Evolutionary conservation across 1,140 invertebrate species (phyloP).

Genomic region (Drosophila bocki): DNA sequence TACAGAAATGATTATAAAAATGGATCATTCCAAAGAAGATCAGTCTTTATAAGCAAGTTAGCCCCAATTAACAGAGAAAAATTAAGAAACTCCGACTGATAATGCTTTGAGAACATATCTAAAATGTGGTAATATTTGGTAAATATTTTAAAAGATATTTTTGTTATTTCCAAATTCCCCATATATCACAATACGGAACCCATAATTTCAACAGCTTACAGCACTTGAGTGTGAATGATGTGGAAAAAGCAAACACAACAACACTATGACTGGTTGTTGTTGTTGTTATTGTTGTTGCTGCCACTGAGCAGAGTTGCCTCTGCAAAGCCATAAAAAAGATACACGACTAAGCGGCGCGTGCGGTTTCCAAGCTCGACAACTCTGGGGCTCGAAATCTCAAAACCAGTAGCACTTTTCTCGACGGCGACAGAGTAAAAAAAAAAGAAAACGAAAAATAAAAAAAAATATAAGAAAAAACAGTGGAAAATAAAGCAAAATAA

Average conservation of each 20-base stretch:
- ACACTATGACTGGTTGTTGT: constrained; percentile 14
- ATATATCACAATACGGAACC: constrained; percentile 2
- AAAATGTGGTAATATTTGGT: background rate
- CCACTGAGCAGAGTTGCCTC: constrained; percentile 56
- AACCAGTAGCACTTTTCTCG: constrained; percentile 82
- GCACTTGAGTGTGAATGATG: constrained; percentile 59
- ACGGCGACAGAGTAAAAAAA: constrained; percentile 57
- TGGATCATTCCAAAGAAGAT: too few relatives aligned
- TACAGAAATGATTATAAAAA: background rate
- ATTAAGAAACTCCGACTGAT: background rate
- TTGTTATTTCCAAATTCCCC: background rate
- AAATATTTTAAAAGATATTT: background rate
- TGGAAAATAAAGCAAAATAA: constrained; percentile 39
- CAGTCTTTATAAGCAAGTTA: too few relatives aligned
- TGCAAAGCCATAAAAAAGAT: constrained; percentile 54
- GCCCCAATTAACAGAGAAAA: too few relatives aligned
- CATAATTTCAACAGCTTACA: constrained; percentile 5
- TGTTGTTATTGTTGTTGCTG: constrained; percentile 14
- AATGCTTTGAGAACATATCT: background rate
- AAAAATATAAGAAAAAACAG: constrained; percentile 9
- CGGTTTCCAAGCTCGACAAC: constrained; percentile 42
- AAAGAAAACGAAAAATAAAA: constrained; percentile 13
- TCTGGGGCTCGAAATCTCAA: constrained; percentile 67
- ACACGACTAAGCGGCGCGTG: constrained; percentile 62
- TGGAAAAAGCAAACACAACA: constrained; percentile 65